Conservation (phyloP, 2,888 invertebrate species). For the Conchocele bisecta region DNA sequence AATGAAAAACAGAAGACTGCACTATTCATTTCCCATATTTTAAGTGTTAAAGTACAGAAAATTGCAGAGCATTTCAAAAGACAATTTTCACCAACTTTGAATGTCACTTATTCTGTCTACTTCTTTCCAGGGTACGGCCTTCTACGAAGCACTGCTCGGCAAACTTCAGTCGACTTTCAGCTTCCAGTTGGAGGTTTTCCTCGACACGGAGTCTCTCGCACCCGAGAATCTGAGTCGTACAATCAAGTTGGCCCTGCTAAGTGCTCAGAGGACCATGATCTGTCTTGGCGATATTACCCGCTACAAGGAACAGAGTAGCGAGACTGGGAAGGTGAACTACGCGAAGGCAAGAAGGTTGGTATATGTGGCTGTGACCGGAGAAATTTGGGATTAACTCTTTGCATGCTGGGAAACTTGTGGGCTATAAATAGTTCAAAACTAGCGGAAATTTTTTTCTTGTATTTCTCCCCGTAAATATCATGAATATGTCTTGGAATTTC, state of each 20-base stretch:
- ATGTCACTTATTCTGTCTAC: not conserved
- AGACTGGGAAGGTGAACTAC: conserved; percentile 88
- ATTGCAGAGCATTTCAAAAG: no score
- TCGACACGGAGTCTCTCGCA: conserved; percentile 75
- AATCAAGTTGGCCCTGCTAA: conserved; percentile 91
- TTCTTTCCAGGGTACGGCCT: conserved; percentile 83
- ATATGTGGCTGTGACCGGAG: no score
- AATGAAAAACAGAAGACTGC: no score
- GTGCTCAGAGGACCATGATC: conserved; percentile 93
- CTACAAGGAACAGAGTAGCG: conserved; percentile 93
- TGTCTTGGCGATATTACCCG: conserved; percentile 96
- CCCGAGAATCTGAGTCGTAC: conserved; percentile 84
- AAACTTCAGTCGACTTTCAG: conserved; percentile 90
- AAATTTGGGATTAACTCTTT: no score
- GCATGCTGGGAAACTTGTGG: no score
- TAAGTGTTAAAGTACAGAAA: no score
- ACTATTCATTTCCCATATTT: no score
- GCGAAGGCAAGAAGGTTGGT: conserved; percentile 89
- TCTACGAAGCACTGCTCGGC: conserved; percentile 90
- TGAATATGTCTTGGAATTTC: no score
- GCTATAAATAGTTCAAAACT: no score
- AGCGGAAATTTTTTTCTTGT: no score
- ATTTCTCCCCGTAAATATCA: no score
- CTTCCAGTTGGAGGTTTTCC: conserved; percentile 86
- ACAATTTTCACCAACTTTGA: no score